These are phyloP conservation scores for Ernsta delagoae DNA, from an alignment of 2,888 invertebrate species.

Conservation along the genomic window DNA sequence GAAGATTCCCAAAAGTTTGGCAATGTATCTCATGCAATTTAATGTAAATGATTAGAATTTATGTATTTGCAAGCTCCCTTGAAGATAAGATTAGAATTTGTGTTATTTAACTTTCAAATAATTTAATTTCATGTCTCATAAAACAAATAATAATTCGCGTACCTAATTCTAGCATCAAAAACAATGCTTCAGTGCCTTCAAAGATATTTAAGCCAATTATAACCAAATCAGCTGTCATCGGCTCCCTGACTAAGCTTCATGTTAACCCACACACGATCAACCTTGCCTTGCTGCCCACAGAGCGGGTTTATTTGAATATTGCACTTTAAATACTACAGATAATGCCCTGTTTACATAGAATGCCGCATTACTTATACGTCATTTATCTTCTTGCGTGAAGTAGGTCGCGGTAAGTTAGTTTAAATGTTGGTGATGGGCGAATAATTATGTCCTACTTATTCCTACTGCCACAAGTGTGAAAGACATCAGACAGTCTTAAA, in stretches of 20 bases:
- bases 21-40: too few relatives aligned
- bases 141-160: too few relatives aligned
- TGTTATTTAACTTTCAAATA: too few relatives aligned
- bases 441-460: too few relatives aligned
- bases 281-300: constrained; percentile 25
- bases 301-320: constrained; percentile 19
- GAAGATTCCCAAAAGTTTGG: too few relatives aligned
- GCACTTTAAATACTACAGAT: constrained; percentile 23
- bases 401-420: constrained; percentile 25
- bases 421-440: background rate
- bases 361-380: constrained; percentile 20
- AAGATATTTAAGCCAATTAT: background rate
- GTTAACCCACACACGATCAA: constrained; percentile 15
- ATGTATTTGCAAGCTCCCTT: too few relatives aligned
- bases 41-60: too few relatives aligned
- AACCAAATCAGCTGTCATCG: constrained; percentile 13
- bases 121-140: too few relatives aligned
- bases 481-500: too few relatives aligned
- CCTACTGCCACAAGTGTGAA: too few relatives aligned
- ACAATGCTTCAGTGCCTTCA: background rate
- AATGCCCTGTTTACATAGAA: constrained; percentile 34
- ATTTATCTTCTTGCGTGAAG: constrained; percentile 38
- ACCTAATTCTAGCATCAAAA: too few relatives aligned
- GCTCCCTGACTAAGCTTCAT: constrained; percentile 9
- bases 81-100: too few relatives aligned